Evolutionary conservation across 1,140 invertebrate genomes (phyloP).

Genomic region (Drosophila subpulchrella): DNA sequence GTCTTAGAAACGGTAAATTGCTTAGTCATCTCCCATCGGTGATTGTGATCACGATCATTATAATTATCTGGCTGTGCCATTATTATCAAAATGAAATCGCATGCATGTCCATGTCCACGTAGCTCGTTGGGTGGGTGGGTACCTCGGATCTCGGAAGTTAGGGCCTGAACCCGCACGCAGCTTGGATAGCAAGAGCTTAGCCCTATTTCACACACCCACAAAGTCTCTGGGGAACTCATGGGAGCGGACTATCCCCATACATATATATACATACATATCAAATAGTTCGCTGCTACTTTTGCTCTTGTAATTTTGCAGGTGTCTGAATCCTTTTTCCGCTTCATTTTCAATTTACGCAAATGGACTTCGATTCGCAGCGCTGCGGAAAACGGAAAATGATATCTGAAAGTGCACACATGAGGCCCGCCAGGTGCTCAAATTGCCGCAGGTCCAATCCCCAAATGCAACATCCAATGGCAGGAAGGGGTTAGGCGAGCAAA

Average conservation of each 20-base stretch:
- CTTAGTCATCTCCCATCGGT: slow-evolving; percentile 63
- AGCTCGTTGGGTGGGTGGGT: neutral
- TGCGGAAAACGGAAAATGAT: slow-evolving; percentile 61
- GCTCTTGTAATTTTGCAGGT: slow-evolving; percentile 54
- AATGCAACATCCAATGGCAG: slow-evolving; percentile 43
- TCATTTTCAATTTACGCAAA: slow-evolving; percentile 75
- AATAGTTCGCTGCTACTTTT: neutral
- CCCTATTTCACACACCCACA: slow-evolving; percentile 75
- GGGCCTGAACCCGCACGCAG: slow-evolving; percentile 38
- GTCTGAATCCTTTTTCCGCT: slow-evolving; percentile 59
- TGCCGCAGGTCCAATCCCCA: slow-evolving; percentile 57
- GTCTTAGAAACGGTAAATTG: slow-evolving; percentile 76
- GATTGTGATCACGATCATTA: slow-evolving; percentile 82
- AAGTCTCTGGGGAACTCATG: neutral
- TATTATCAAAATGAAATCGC: slow-evolving; percentile 83
- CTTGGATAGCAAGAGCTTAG: slow-evolving; percentile 14
- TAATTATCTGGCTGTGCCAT: slow-evolving; percentile 79
- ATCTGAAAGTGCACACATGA: slow-evolving; percentile 22
- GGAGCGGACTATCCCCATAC: neutral
- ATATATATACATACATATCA: neutral
- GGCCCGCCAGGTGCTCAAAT: slow-evolving; percentile 65
- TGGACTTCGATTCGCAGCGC: slow-evolving; percentile 49
- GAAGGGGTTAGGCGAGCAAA: slow-evolving; percentile 73
- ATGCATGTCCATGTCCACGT: slow-evolving; percentile 51
- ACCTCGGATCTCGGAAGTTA: neutral